phyloP scores from a whole-genome alignment of 2,797 vertebrate species.

The Hyperoplus lanceolatus region DNA sequence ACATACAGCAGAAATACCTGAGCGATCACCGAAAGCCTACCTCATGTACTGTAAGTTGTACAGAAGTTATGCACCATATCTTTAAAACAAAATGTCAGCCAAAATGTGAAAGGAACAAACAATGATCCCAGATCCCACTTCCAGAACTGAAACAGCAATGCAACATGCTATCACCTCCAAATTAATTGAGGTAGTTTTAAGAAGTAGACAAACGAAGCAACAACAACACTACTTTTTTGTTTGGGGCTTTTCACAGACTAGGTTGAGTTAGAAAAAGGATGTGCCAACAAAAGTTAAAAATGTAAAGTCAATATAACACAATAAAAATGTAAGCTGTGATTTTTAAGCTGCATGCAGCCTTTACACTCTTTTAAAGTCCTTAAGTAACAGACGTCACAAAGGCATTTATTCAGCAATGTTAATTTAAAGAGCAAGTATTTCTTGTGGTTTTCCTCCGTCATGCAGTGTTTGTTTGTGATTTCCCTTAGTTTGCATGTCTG shows the following conservation, averaged over 20 bases:
- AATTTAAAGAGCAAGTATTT: not conserved
- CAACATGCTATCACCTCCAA: not conserved
- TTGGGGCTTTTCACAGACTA: conserved; percentile 8
- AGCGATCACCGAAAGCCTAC: too few relatives aligned
- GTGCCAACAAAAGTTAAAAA: not conserved
- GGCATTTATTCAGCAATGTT: not conserved
- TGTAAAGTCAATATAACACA: not conserved
- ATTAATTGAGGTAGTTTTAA: not conserved
- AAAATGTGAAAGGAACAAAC: conserved; percentile 2
- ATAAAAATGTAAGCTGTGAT: not conserved
- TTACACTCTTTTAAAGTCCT: not conserved
- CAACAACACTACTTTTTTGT: not conserved
- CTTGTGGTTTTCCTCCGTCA: not conserved
- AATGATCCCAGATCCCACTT: not conserved
- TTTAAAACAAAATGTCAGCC: not conserved
- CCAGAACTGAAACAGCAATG: not conserved
- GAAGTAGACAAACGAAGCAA: not conserved
- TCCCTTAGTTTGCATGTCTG: conserved; percentile 36
- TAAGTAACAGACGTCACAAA: not conserved
- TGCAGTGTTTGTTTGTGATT: conserved; percentile 29
- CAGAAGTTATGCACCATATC: too few relatives aligned
- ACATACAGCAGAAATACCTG: too few relatives aligned
- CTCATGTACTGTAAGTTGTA: too few relatives aligned
- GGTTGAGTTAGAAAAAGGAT: not conserved
- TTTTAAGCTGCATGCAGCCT: not conserved